phyloP scores from a whole-genome alignment of 2,888 invertebrate species.

The Synanthedon formicaeformis region DNA sequence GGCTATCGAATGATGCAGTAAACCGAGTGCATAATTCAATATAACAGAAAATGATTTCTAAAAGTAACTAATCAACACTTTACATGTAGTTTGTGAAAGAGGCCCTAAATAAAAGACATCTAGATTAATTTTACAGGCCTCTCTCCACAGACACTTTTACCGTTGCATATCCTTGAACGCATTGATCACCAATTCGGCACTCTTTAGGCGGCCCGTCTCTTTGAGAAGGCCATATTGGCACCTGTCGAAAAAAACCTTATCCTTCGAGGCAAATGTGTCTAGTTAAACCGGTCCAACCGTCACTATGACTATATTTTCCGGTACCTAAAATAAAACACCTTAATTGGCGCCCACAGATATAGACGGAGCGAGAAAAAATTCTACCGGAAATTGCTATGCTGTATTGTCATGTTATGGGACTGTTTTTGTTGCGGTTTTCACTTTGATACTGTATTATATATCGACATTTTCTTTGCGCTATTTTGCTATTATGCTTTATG shows the following conservation, averaged over 20 bases:
- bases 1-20: too few relatives aligned
- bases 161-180: too few relatives aligned
- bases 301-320: conserved; percentile 32
- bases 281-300: conserved; percentile 39
- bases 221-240: conserved; percentile 27
- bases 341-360: conserved; percentile 25
- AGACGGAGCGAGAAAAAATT: conserved; percentile 20
- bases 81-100: too few relatives aligned
- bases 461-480: too few relatives aligned
- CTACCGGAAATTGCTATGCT: conserved; percentile 40
- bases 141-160: too few relatives aligned
- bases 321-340: conserved; percentile 37
- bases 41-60: too few relatives aligned
- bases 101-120: too few relatives aligned
- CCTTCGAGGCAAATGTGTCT: conserved; percentile 30
- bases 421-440: neutral
- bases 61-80: too few relatives aligned
- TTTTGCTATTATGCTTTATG: too few relatives aligned
- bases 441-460: neutral
- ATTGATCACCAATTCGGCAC: too few relatives aligned
- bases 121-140: too few relatives aligned
- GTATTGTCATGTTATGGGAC: conserved; percentile 17
- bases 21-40: too few relatives aligned
- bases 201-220: conserved; percentile 14
- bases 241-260: conserved; percentile 36